Conservation (phyloP, 2,113 vertebrate species). For the Phycodurus eques region DNA sequence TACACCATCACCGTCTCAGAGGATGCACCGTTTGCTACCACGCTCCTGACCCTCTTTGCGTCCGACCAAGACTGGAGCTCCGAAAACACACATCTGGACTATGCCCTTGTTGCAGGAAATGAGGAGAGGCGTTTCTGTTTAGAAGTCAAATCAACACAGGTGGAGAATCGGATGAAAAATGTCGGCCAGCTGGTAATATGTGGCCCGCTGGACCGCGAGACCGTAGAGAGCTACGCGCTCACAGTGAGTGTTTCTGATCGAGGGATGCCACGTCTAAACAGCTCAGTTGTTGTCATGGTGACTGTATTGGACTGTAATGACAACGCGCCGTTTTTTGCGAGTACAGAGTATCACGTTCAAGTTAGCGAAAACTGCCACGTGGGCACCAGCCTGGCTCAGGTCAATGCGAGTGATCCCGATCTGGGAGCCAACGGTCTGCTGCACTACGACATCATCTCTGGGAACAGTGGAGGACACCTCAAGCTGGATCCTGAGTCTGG, state of each 20-base stretch:
- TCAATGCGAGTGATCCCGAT: conserved; percentile 81
- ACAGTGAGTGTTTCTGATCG: conserved; percentile 79
- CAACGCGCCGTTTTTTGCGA: conserved; percentile 81
- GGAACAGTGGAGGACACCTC: conserved; percentile 79
- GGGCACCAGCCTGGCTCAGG: conserved; percentile 73
- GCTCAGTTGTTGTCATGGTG: conserved; percentile 74
- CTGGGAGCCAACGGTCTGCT: conserved; percentile 75
- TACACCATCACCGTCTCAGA: conserved; percentile 80
- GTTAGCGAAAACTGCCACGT: conserved; percentile 77
- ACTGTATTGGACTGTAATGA: conserved; percentile 87
- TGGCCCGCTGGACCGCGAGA: conserved; percentile 79
- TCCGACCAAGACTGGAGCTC: conserved; percentile 75
- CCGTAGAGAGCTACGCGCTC: conserved; percentile 68
- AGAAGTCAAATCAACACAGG: conserved; percentile 64
- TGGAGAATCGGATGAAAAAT: conserved; percentile 62
- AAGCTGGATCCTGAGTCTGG: conserved; percentile 78
- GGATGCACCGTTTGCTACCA: conserved; percentile 72
- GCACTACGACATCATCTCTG: conserved; percentile 79
- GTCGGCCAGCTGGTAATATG: conserved; percentile 79
- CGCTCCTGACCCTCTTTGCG: conserved; percentile 76
- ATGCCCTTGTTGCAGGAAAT: conserved; percentile 78
- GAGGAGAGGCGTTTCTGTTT: conserved; percentile 76
- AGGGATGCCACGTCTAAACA: conserved; percentile 77
- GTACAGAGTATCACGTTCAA: conserved; percentile 70
- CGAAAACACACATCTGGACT: conserved; percentile 78